A percentile compares a stretch with the other conserved stretches of the same genome.
These are phyloP conservation scores for Anas platyrhynchos DNA, from an alignment of 2,113 vertebrate genomes.

Conservation along the genomic window DNA sequence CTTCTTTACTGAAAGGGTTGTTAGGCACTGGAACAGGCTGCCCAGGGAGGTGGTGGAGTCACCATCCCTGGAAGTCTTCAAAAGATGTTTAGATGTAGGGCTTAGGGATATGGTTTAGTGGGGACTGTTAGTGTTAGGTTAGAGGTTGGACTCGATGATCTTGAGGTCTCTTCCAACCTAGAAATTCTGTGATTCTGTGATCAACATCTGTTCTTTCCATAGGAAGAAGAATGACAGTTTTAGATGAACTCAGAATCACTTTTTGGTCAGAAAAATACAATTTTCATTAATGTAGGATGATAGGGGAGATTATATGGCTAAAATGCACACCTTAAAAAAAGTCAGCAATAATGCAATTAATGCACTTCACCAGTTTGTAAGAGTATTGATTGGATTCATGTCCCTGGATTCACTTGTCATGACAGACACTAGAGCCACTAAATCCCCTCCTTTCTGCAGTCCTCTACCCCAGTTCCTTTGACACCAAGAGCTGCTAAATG, in stretches of 20 bases:
- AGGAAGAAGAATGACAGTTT: neutral
- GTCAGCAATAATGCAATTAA: neutral
- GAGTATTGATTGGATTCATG: neutral
- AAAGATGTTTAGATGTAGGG: no score
- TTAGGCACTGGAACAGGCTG: no score
- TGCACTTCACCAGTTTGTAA: neutral
- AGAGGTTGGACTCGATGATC: no score
- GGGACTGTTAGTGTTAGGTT: no score
- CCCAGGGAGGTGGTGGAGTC: no score
- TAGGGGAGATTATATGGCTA: neutral
- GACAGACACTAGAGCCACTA: neutral
- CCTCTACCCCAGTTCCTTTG: neutral
- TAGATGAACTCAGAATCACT: neutral
- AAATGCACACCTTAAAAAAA: neutral
- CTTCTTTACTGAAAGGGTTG: no score
- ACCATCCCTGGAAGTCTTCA: no score
- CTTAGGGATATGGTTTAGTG: no score
- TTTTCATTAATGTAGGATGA: neutral
- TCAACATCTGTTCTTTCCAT: neutral
- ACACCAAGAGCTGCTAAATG: neutral
- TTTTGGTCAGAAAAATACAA: neutral
- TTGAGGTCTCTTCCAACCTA: no score
- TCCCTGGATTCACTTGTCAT: neutral
- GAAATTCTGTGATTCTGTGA: no score
- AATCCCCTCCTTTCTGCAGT: neutral